Conservation (phyloP, 2,113 vertebrate species). For the Ceuthmochares aereus region DNA sequence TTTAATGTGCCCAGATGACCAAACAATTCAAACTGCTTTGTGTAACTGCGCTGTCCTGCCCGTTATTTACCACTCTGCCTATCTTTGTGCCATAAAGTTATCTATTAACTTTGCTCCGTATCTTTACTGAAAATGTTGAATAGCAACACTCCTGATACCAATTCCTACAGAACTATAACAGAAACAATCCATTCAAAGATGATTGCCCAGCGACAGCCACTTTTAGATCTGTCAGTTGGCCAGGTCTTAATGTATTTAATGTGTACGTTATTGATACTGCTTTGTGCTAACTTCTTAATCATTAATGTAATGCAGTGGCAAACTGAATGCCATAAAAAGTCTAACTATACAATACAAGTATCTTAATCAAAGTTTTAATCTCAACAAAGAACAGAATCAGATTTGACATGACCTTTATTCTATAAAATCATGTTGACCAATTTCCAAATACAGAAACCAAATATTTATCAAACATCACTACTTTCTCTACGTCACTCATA, state of each 20-base stretch:
- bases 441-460: constrained; percentile 38
- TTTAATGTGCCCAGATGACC: constrained; percentile 12
- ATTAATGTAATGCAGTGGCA: constrained; percentile 27
- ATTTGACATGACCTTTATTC: constrained; percentile 37
- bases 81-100: constrained; percentile 45
- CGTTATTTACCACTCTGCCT: not conserved
- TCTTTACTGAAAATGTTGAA: constrained; percentile 56
- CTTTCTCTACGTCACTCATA: not conserved
- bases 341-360: not conserved
- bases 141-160: constrained; percentile 43
- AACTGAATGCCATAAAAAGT: constrained; percentile 10
- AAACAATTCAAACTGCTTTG: constrained; percentile 5
- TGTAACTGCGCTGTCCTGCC: constrained; percentile 26
- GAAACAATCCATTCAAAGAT: constrained; percentile 34
- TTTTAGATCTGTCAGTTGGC: constrained; percentile 49
- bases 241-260: constrained; percentile 66
- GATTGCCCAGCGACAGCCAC: constrained; percentile 19
- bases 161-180: constrained; percentile 29
- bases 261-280: constrained; percentile 44
- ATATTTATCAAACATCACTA: not conserved
- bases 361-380: constrained; percentile 36
- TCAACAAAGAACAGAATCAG: constrained; percentile 19
- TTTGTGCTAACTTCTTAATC: constrained; percentile 64
- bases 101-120: constrained; percentile 48
- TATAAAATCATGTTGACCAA: constrained; percentile 4